Evolutionary conservation across 2,888 invertebrate species (phyloP).

Genomic region (Volucella zonaria): DNA sequence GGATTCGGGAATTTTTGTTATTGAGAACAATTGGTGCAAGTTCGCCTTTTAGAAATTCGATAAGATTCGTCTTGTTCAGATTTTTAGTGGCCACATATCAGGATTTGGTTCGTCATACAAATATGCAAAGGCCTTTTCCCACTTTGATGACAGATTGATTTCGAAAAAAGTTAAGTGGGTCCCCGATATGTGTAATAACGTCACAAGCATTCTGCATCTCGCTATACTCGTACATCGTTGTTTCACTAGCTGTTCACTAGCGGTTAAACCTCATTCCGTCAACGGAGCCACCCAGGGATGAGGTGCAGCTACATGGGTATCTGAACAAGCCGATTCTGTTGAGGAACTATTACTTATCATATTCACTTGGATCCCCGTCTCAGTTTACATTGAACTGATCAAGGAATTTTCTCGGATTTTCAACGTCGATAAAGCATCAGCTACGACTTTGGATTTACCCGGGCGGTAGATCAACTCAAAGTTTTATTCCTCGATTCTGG

Average conservation of each 20-base stretch:
- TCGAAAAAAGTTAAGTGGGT: too few relatives aligned
- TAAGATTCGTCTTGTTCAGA: neutral
- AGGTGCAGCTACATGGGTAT: neutral
- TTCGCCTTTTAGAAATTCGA: neutral
- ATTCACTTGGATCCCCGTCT: neutral
- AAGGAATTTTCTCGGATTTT: slow-evolving; percentile 21
- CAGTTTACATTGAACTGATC: neutral
- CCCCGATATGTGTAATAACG: neutral
- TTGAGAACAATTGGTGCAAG: slow-evolving; percentile 30
- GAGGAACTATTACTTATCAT: neutral
- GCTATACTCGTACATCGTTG: too few relatives aligned
- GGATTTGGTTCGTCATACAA: slow-evolving; percentile 60
- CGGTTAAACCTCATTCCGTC: neutral
- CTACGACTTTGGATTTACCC: slow-evolving; percentile 21
- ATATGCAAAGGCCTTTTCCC: slow-evolving; percentile 14
- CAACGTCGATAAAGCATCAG: slow-evolving; percentile 54
- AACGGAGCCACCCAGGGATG: neutral
- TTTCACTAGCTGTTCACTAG: slow-evolving; percentile 32
- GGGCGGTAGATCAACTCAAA: slow-evolving; percentile 38
- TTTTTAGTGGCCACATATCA: slow-evolving; percentile 18
- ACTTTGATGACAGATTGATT: too few relatives aligned
- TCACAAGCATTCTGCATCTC: too few relatives aligned
- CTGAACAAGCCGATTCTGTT: neutral
- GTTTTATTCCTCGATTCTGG: too few relatives aligned
- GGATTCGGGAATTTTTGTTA: slow-evolving; percentile 35